Base-by-base conservation (phyloP, 2,797 vertebrate species). In the Orestias chungarensis region DNA sequence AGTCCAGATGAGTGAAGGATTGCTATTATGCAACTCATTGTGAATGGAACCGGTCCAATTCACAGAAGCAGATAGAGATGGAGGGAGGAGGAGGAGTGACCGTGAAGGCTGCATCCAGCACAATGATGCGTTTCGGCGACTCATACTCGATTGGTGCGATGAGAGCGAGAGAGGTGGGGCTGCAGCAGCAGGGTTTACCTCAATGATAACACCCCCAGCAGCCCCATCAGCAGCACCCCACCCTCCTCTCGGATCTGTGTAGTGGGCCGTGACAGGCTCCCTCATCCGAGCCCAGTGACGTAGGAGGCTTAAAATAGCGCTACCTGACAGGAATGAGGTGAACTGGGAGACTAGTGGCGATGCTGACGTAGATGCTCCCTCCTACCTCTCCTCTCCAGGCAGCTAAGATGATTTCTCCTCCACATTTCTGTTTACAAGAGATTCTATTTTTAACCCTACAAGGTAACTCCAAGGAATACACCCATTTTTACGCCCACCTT, bases 241-340 rank as follows among this genome's bases (percentile, higher is more conserved):
- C 64, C 73, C 67, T 1, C 59, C 66, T 52, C 17, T 40, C 17
- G 61, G 73, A 84, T 76, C 66, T 2, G 82, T 79, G 87, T 79
- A 82, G 85, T 68, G 69, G 66, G 71, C 83, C 17, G 73, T 90
- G 84, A 90, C 86, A 85, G 77, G 78, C 82, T 82, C 82, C 83
- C 84, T 83, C 85, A 85, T 81, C 89, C 78, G 83, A 83, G 73
- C 82, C 83, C 86, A 44, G 80, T 90, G 87, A 91, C 87, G 91
- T 91, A 86, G 91, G 83, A 75, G 42, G 82, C 88, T 91, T 92
- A 72, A 93, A 91, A 93, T 93, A 93, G 88, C 80, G 62, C 72
- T 66, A 76, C 76, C 82, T 84, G 82, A 79, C 73, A 82, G 77
- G 73, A 86, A 84, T 82, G 82, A 79, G 84, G 82, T 83, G 79